A percentile compares a stretch with the other conserved stretches of the same genome.
Evolutionary conservation across 2,797 vertebrate genomes (phyloP).

Genomic region (Acanthiza pusilla): DNA sequence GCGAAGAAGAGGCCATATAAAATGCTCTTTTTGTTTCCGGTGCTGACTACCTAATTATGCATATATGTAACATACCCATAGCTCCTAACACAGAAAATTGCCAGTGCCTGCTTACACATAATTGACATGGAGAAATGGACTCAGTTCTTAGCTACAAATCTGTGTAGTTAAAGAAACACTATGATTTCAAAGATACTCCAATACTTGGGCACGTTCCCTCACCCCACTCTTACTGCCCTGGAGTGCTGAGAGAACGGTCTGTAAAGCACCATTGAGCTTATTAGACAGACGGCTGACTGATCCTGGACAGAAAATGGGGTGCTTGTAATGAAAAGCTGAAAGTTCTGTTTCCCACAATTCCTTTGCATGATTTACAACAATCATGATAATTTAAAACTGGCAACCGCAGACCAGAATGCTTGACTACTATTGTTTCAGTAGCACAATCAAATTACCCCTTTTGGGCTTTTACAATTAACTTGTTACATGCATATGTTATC

Average conservation of each 20-base stretch:
- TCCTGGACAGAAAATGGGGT: not conserved
- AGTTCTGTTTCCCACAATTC: not conserved
- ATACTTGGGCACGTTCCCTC: not conserved
- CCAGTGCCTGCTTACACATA: not conserved
- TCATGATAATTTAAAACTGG: not conserved
- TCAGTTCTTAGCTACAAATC: not conserved
- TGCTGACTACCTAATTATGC: not conserved
- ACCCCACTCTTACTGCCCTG: not conserved
- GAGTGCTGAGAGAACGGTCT: not conserved
- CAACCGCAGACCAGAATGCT: not conserved
- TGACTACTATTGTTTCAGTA: not conserved
- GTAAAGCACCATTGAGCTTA: not conserved
- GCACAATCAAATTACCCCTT: not conserved
- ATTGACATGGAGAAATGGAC: not conserved
- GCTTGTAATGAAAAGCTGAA: constrained; percentile 5
- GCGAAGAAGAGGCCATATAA: not conserved
- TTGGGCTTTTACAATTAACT: constrained; percentile 13
- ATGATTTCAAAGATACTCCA: not conserved
- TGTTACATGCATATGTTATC: constrained; percentile 22
- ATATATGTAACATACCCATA: not conserved
- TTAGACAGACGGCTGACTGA: not conserved
- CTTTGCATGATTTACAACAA: not conserved
- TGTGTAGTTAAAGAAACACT: not conserved
- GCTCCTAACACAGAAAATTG: not conserved
- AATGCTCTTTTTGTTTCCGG: fast-evolving